These are phyloP conservation scores for Harpegnathos saltator DNA, from an alignment of 1,140 invertebrate genomes.

Conservation along the genomic window DNA sequence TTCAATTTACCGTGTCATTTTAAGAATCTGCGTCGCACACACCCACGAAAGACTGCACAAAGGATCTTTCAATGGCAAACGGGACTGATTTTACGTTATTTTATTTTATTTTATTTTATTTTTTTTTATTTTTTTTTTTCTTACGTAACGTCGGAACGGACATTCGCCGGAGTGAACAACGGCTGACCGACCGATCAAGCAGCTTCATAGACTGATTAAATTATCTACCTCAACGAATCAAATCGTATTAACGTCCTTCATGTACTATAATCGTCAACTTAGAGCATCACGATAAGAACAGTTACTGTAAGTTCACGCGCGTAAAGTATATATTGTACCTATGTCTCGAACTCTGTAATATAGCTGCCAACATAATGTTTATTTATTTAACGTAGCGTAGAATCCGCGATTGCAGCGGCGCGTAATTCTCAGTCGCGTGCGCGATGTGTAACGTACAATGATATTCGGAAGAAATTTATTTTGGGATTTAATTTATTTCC, in stretches of 20 bases:
- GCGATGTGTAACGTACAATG: constrained; percentile 9
- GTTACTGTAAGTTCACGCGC: constrained; percentile 68
- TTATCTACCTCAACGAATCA: constrained; percentile 85
- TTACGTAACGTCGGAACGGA: constrained; percentile 59
- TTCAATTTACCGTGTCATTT: constrained; percentile 7
- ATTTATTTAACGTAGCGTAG: constrained; percentile 73
- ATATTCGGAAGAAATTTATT: constrained; percentile 2
- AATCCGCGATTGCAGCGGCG: neutral
- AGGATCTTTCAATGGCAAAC: constrained; percentile 42
- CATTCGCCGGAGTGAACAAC: constrained; percentile 57
- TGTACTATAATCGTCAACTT: constrained; percentile 77
- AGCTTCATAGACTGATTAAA: constrained; percentile 84
- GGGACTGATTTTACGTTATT: constrained; percentile 33
- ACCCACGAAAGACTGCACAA: constrained; percentile 38
- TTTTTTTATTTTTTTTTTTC: neutral
- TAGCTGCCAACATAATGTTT: constrained; percentile 69
- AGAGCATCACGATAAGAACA: constrained; percentile 74
- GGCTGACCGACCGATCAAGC: constrained; percentile 66
- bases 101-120: neutral
- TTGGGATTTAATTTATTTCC: constrained; percentile 63
- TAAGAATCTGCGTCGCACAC: neutral
- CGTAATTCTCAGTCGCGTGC: neutral
- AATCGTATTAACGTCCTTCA: constrained; percentile 82
- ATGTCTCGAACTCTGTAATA: constrained; percentile 74
- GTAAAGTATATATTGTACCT: constrained; percentile 63